Conservation (phyloP, 92 coral and sea anemone genomes). For the Virgularia gustaviana region DNA sequence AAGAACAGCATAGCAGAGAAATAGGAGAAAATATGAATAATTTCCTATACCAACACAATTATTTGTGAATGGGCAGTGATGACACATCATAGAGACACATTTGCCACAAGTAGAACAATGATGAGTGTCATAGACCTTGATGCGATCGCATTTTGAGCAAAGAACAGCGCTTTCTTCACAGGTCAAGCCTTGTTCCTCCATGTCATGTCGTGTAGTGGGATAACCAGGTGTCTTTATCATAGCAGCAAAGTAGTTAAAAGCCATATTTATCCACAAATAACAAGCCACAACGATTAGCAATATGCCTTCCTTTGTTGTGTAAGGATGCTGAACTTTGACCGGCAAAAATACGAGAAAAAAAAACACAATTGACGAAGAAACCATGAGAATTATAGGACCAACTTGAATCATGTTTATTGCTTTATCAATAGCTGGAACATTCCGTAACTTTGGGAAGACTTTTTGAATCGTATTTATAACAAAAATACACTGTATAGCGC, state of each 20-base stretch:
- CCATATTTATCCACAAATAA: constrained; percentile 87
- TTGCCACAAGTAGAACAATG: constrained; percentile 91
- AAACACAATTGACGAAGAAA: constrained; percentile 68
- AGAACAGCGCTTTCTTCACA: constrained; percentile 65
- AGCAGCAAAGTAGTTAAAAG: constrained; percentile 81
- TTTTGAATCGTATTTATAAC: constrained; percentile 78
- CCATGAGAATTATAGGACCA: constrained; percentile 68
- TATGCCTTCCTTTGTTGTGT: constrained; percentile 70
- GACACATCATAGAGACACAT: constrained; percentile 98
- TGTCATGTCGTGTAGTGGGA: constrained; percentile 73
- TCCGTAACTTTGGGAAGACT: constrained; percentile 68
- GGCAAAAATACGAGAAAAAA: constrained; percentile 71
- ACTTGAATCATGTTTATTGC: constrained; percentile 69
- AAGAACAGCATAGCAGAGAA: constrained; percentile 70
- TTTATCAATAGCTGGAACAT: constrained; percentile 63
- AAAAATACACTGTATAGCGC: constrained; percentile 68
- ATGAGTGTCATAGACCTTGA: constrained; percentile 82
- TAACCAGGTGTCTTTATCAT: constrained; percentile 78
- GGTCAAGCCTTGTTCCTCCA: constrained; percentile 54
- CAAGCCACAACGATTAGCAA: constrained; percentile 69
- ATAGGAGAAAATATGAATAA: constrained; percentile 78
- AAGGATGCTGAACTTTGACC: constrained; percentile 77
- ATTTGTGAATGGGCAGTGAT: constrained; percentile 97
- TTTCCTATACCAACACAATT: constrained; percentile 93
- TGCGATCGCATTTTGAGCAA: constrained; percentile 70